Evolutionary conservation across 2,888 invertebrate species (phyloP), one percentile per base, ranked within the genome.

Genomic region (Oligia latruncula): DNA sequence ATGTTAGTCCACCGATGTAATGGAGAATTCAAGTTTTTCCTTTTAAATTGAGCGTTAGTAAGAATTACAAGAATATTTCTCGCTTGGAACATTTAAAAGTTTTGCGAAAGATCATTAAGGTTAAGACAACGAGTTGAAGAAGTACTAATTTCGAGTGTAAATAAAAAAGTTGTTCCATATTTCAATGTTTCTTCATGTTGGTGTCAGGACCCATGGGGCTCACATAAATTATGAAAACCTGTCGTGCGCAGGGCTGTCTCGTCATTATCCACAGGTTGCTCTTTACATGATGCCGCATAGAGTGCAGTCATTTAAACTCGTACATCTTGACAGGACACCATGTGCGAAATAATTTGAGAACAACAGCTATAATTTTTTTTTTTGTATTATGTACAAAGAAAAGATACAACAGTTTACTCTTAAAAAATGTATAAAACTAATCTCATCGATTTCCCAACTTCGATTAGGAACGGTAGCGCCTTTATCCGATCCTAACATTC

Each of bases 231-330:
- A 91, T 90, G 83, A 76, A 83, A 83, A 80, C 76, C 82, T 89
- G 86, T 83, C 83, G 81, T 80, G 80, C 75, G 67, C 76, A 81
- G 79, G 74, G 85, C 84, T 83, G 87, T 89, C 89, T 83, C 75
- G 87, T 90, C 88, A 89, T 52, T 74, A 90, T 92, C 85, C 89
- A 90, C 90, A 87, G 85, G 82, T 88, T 85, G 73, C 72, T 89
- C 84, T 89, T 88, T 81, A 81, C 78, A 64, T 40, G 78, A 78
- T 77, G 75, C 85, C 81, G 80, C 80, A 75, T 68, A 66, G 77
- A 75, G 79, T 75, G 76, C 80, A 74, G 80, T 81, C 80, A 83
- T 85, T 89, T 83, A 85, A 83, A 62, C 71, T 73, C 74, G 65
- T 77, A 62, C 72, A 78, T 77, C 81, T 82, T 81, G 83, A 87